These are phyloP conservation scores for Lepidurus couesii DNA, from an alignment of 1,140 invertebrate genomes.

Conservation along the genomic window DNA sequence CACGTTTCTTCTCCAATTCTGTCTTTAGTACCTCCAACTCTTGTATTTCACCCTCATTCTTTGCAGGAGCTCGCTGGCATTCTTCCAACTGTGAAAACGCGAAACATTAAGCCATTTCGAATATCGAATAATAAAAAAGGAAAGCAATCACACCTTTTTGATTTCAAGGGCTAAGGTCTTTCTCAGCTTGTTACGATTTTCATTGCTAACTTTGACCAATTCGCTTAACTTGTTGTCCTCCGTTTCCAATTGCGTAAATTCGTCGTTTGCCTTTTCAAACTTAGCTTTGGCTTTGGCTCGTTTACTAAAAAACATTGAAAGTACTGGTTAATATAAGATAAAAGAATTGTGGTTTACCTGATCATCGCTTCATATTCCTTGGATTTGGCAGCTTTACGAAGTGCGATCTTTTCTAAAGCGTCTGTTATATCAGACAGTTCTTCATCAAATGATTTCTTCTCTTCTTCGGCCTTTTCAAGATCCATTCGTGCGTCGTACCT, in stretches of 20 bases:
- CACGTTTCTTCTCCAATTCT: conserved; percentile 45
- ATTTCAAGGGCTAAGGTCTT: conserved; percentile 38
- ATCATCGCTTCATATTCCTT: conserved; percentile 45
- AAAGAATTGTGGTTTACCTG: not conserved
- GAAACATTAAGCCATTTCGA: not conserved
- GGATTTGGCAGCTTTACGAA: conserved; percentile 51
- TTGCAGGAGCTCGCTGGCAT: conserved; percentile 58
- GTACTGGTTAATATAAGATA: not conserved
- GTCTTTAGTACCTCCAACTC: conserved; percentile 57
- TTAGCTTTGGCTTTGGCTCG: not conserved
- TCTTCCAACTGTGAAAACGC: not conserved
- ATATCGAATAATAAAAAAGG: not conserved
- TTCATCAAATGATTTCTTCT: conserved; percentile 51
- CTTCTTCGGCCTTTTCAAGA: conserved; percentile 38
- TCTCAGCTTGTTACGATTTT: conserved; percentile 40
- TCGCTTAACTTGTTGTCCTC: conserved; percentile 42
- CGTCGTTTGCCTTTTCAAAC: not conserved
- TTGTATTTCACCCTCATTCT: conserved; percentile 62
- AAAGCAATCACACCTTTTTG: conserved; percentile 34
- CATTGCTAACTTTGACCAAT: conserved; percentile 40
- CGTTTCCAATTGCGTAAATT: conserved; percentile 27
- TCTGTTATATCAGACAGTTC: conserved; percentile 49
- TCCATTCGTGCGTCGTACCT: conserved; percentile 40
- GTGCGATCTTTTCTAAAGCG: conserved; percentile 47
- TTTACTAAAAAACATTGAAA: not conserved